phyloP scores from a whole-genome alignment of 2,113 vertebrate species.

The Albula glossodonta region DNA sequence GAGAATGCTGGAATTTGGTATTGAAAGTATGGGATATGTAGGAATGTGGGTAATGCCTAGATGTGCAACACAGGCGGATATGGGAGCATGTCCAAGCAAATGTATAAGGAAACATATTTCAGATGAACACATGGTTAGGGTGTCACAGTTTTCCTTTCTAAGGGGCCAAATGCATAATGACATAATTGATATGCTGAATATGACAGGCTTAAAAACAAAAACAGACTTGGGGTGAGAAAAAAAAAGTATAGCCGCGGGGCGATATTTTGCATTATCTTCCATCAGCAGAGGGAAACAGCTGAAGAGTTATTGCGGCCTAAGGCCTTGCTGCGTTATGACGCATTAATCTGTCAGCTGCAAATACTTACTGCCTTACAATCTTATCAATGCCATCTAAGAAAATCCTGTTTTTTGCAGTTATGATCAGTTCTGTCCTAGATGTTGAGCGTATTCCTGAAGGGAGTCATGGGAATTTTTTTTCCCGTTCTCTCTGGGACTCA shows the following conservation, averaged over 20 bases:
- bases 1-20: slow-evolving; percentile 65
- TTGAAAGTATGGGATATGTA: slow-evolving; percentile 34
- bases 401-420: background rate
- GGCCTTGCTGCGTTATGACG: background rate
- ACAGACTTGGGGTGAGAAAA: slow-evolving; percentile 18
- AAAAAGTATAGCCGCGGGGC: slow-evolving; percentile 49
- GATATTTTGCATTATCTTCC: slow-evolving; percentile 44
- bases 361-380: background rate
- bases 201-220: slow-evolving; percentile 42
- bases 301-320: slow-evolving; percentile 33
- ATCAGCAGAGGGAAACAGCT: slow-evolving; percentile 28
- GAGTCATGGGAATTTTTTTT: background rate
- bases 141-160: slow-evolving; percentile 40
- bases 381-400: slow-evolving; percentile 37
- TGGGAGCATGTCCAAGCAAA: slow-evolving; percentile 70
- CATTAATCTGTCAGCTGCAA: background rate
- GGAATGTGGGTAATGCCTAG: slow-evolving; percentile 57
- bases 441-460: background rate
- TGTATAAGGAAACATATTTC: slow-evolving; percentile 48
- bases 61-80: slow-evolving; percentile 58
- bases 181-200: slow-evolving; percentile 46
- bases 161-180: slow-evolving; percentile 54
- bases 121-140: slow-evolving; percentile 43
- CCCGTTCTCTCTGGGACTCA: background rate
- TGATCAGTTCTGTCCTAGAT: background rate